Evolutionary conservation across 2,113 vertebrate genomes (phyloP), one percentile per base, ranked within the genome.

Genomic region (Atractosteus spatula): DNA sequence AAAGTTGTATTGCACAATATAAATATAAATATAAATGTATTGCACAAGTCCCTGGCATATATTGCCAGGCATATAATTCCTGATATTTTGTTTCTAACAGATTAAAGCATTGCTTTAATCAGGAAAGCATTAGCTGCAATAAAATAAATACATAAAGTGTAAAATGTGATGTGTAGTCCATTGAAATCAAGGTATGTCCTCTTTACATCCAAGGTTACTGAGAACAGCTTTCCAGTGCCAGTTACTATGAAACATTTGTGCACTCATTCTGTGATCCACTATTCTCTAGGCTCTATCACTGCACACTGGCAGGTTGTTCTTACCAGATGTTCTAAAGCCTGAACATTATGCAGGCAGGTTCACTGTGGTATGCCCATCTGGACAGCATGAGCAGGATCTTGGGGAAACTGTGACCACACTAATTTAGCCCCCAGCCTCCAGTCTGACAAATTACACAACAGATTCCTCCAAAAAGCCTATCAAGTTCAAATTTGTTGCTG

Each of bases 331-430:
- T 5, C 57, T 13, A 13, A 8, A 13, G 5, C 57, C 56, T n/a
- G 5, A 59, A 59, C 57, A 59, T 4, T 59, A 8, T 13, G 14
- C 10, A 16, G 57, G 5, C n/a, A 16, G 14, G 11, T 13, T 16
- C 14, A 6, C 13, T 59, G 2, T n/a, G 57, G 57, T 13, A 2
- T 59, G n/a, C n/a, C 57, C 57, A 59, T 59, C 11, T 59, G 57
- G 57, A 59, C 13, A 59, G n/a, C 14, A 59, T 59, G n/a, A n/a
- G 57, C 2, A 16, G 5, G 57, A 59, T 59, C 57, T 59, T 59
- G 57, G 57, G 57, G n/a, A 59, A 59, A 59, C 57, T 59, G 57
- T 59, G 57, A n/a, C 57, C 14, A n/a, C 57, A 59, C 14, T 59
- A 59, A 59, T 59, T 59, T 59, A 59, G 57, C 47, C 47, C 47